A percentile compares a stretch with the other conserved stretches of the same genome.
Conservation (phyloP, 2,888 invertebrate genomes). For the Glaucopsyche alexis region DNA sequence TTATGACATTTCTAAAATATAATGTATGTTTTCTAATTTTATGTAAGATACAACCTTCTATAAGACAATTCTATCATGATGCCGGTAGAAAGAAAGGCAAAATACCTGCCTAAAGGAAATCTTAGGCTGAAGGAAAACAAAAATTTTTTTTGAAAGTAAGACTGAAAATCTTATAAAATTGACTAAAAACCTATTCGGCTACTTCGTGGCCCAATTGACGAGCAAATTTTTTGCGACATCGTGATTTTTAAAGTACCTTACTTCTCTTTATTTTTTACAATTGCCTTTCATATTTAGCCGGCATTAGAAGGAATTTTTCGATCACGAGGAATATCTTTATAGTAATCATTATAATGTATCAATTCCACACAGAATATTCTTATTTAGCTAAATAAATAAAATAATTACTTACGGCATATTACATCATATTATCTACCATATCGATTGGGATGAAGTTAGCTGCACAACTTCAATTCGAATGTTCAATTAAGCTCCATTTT, state of each 20-base stretch:
- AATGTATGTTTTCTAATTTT: constrained; percentile 13
- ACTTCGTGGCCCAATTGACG: background rate
- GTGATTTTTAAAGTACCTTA: background rate
- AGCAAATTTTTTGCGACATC: background rate
- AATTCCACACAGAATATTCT: constrained; percentile 27
- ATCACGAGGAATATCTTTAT: constrained; percentile 2
- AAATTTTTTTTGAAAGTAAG: background rate
- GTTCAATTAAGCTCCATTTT: background rate
- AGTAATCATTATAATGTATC: background rate
- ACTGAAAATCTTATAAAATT: background rate
- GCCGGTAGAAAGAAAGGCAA: background rate
- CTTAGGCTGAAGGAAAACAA: background rate
- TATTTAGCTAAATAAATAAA: constrained; percentile 27
- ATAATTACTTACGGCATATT: constrained; percentile 15
- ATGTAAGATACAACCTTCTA: constrained; percentile 20
- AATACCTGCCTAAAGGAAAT: background rate
- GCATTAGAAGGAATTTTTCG: background rate
- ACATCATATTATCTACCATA: background rate
- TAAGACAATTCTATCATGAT: background rate
- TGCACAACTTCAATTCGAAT: constrained; percentile 7
- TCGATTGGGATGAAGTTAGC: constrained; percentile 18
- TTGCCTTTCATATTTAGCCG: background rate
- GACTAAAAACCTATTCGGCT: background rate
- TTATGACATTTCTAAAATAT: constrained; percentile 15
- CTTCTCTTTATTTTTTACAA: background rate